Conservation (phyloP, 2,113 vertebrate genomes). For the Holacanthus passer region DNA sequence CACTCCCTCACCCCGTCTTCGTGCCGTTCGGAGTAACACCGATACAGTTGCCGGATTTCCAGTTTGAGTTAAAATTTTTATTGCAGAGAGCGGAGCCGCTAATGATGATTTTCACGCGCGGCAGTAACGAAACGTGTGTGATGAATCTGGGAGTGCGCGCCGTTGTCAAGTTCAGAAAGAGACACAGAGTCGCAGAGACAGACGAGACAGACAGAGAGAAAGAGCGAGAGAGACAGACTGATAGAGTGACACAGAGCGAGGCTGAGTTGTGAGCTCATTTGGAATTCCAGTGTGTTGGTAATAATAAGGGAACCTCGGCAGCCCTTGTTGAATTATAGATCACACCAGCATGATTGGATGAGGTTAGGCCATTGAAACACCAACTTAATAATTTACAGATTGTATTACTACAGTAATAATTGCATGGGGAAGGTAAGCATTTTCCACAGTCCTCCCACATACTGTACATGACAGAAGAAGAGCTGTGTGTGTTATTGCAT, state of each 20-base stretch:
- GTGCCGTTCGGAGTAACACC: constrained; percentile 54
- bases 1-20: constrained; percentile 51
- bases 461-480: neutral
- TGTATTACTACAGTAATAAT: constrained; percentile 81
- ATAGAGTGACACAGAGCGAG: constrained; percentile 66
- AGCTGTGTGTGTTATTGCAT: neutral
- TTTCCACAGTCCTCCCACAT: constrained; percentile 41
- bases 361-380: constrained; percentile 81
- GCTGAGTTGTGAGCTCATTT: constrained; percentile 66
- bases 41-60: constrained; percentile 43
- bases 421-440: constrained; percentile 66
- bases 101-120: constrained; percentile 54
- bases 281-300: constrained; percentile 76
- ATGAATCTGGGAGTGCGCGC: constrained; percentile 56
- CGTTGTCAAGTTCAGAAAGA: constrained; percentile 66
- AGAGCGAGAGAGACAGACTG: constrained; percentile 54
- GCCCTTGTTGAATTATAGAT: constrained; percentile 85
- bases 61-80: constrained; percentile 39
- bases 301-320: constrained; percentile 81
- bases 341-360: constrained; percentile 81
- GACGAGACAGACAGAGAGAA: constrained; percentile 50
- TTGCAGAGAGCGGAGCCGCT: constrained; percentile 39
- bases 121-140: constrained; percentile 63
- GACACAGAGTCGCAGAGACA: constrained; percentile 43
- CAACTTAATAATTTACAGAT: constrained; percentile 84